phyloP scores from a whole-genome alignment of 2,113 vertebrate species.

The Raja brachyura region DNA sequence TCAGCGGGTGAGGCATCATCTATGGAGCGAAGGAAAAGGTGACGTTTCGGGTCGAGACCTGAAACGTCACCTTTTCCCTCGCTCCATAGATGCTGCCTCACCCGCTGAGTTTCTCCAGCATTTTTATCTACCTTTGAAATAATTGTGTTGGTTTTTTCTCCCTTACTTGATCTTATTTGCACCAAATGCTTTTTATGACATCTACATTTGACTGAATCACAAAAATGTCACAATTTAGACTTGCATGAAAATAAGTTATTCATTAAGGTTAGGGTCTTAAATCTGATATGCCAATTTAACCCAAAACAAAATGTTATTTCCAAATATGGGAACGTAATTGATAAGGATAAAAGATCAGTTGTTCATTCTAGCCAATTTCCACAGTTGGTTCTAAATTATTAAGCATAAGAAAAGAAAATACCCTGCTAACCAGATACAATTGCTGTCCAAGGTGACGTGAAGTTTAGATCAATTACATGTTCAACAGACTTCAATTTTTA shows the following conservation, averaged over 20 bases:
- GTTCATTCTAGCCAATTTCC: background rate
- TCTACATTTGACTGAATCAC: too few species aligned
- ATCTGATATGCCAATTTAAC: background rate
- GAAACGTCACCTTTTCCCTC: too few species aligned
- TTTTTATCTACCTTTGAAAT: background rate
- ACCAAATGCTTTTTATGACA: too few species aligned
- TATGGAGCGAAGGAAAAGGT: too few species aligned
- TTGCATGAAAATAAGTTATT: background rate
- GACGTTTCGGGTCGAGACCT: too few species aligned
- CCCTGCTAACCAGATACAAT: background rate
- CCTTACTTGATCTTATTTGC: background rate
- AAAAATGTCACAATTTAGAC: background rate
- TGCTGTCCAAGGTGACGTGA: background rate
- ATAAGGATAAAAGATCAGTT: too few species aligned
- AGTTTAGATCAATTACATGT: background rate
- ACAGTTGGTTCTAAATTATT: background rate
- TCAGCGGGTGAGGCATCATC: too few species aligned
- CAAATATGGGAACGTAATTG: too few species aligned
- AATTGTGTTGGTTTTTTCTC: background rate
- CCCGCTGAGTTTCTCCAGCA: too few species aligned
- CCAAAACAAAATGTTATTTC: background rate
- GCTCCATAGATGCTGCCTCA: too few species aligned
- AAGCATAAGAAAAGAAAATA: background rate
- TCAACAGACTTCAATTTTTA: background rate
- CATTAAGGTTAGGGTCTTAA: background rate